Base-by-base conservation (phyloP, 2,113 vertebrate species). In the Oncorhynchus clarkii region DNA sequence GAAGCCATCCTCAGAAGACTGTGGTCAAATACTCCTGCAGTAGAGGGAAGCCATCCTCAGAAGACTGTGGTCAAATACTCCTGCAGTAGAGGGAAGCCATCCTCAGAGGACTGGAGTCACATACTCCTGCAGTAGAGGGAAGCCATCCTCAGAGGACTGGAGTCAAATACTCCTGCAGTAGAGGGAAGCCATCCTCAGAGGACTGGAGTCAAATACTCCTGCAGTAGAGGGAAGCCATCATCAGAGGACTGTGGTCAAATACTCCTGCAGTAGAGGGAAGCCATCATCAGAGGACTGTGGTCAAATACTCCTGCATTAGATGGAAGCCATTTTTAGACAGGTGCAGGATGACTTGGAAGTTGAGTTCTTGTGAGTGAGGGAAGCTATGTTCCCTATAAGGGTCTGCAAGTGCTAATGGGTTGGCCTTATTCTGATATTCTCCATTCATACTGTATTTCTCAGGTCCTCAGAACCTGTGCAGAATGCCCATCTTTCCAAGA, bases 381-480 rank as follows among this genome's bases (percentile, higher is more conserved):
- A n/a, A 60, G 20, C 16, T 60, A 60, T 60, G 11, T 22, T 22
- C 4, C 49, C 49, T 51, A 16, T 51, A 3, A 51, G 14, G 49
- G 13, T 16, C 13, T 51, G 13, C 49, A 12, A 51, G 49, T 14
- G 49, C 49, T 51, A 51, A 51, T 13, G 13, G 13, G 49, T 51
- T 51, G 49, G 49, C 11, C n/a, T n/a, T 60, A 60, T 60, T 57
- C 51, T 57, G 51, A 57, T 66, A 66, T 51, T 81, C 16, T 54
- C 1, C 22, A n/a, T 31, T 51, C 1, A 39, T 22, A 3, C 57
- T 39, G 31, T 13, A 5, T 66, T 16, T 71, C 60, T 57, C 68
- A 81, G 87, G 29, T 66, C 45, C 27, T 49, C 60, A 48, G 26
- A 82, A 27, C 45, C 20, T 24, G 27, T 24, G 29, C 51, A 27